Percentiles rank a stretch among this genome's conserved stretches.
Evolutionary conservation across 2,797 vertebrate species (phyloP).

Genomic region (Xerus rutilus): DNA sequence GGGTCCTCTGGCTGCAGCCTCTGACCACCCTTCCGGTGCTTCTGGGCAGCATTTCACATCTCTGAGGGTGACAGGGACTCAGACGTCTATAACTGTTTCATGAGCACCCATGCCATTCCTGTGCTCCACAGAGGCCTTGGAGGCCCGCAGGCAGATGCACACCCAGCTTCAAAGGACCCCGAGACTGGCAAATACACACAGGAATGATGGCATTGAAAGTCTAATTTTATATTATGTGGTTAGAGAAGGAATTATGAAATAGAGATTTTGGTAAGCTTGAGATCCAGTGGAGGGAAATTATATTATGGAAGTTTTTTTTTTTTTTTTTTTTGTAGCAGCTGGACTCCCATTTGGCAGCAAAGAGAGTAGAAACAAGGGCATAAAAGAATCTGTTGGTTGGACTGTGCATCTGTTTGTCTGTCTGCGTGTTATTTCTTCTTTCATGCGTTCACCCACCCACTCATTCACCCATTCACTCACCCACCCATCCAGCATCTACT

Average conservation of each 20-base stretch:
- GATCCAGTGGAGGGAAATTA: neutral
- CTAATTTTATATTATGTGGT: neutral
- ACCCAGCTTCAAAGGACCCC: neutral
- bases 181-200: neutral
- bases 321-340: neutral
- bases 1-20: neutral
- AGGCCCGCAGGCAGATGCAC: neutral
- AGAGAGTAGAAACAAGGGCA: neutral
- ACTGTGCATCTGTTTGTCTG: neutral
- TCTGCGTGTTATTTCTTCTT: neutral
- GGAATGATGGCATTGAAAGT: neutral
- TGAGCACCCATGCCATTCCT: rapidly evolving
- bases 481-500: neutral
- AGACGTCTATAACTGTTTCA: neutral
- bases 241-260: neutral
- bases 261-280: neutral
- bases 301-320: neutral
- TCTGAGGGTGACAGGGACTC: neutral
- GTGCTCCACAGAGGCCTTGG: neutral
- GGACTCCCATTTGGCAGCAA: too few species aligned
- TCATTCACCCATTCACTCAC: too few species aligned
- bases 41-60: neutral
- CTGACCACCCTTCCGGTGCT: neutral
- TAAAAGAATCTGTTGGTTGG: neutral
- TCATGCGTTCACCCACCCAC: neutral